Conservation (phyloP, 1,140 invertebrate genomes). For the Aphelenchoides besseyi region DNA sequence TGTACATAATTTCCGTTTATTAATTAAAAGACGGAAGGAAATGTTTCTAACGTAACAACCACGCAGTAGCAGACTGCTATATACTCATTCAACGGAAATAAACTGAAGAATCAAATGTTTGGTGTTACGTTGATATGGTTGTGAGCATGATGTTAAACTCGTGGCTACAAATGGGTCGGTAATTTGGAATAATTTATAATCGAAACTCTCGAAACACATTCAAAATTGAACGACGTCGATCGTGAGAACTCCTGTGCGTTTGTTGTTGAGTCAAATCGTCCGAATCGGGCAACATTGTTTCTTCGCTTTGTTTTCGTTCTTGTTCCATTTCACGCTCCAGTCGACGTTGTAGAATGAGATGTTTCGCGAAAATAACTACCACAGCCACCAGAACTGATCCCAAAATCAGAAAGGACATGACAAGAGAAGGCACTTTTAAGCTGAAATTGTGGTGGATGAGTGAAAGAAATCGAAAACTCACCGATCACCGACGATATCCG, state of each 20-base stretch:
- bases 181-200: background rate
- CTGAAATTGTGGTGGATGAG: background rate
- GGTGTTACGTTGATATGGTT: no score
- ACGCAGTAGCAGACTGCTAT: no score
- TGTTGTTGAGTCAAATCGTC: background rate
- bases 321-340: background rate
- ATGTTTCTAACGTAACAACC: no score
- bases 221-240: background rate
- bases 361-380: background rate
- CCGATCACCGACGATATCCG: background rate
- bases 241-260: background rate
- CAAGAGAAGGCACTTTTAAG: background rate
- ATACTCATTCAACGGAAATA: no score
- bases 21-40: no score
- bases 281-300: background rate
- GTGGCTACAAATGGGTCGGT: no score
- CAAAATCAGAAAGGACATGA: background rate
- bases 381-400: background rate
- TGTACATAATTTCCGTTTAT: no score
- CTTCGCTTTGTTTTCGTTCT: background rate
- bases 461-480: background rate
- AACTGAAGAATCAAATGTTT: no score
- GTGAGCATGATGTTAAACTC: no score
- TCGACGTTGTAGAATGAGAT: background rate
- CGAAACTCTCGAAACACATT: background rate